Percentiles rank a stretch among this genome's conserved stretches.
phyloP scores from a whole-genome alignment of 2,888 invertebrate genomes.

The Linyphia triangularis region DNA sequence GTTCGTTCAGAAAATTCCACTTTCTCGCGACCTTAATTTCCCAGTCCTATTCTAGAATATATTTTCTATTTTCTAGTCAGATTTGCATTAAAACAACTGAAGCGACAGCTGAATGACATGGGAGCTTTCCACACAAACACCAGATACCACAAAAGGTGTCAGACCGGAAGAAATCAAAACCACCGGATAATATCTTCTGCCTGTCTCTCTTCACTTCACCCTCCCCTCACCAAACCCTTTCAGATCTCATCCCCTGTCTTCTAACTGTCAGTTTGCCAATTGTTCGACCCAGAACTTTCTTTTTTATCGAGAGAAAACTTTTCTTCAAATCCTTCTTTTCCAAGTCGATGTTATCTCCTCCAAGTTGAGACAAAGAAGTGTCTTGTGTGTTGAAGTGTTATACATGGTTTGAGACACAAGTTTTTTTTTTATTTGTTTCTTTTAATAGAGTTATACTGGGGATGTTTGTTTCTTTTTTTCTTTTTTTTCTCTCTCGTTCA shows the following conservation, averaged over 20 bases:
- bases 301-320: constrained; percentile 28
- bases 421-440: background rate
- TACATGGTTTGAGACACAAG: background rate
- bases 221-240: background rate
- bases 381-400: constrained; percentile 6
- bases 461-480: background rate
- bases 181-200: constrained; percentile 1
- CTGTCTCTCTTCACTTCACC: constrained; percentile 24
- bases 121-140: background rate
- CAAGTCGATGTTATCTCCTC: constrained; percentile 48
- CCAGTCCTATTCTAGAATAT: no score
- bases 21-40: no score
- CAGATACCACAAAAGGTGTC: constrained; percentile 5
- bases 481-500: background rate
- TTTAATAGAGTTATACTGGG: background rate
- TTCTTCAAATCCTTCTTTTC: constrained; percentile 19
- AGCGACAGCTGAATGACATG: no score
- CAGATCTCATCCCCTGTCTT: constrained; percentile 18
- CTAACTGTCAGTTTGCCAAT: constrained; percentile 70
- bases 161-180: constrained; percentile 35
- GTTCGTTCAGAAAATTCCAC: no score
- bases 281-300: constrained; percentile 60
- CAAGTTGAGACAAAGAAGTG: constrained; percentile 25
- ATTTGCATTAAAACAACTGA: no score
- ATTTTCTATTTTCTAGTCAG: no score